Conservation (phyloP, 2,797 vertebrate genomes). For the Cryptoprocta ferox region DNA sequence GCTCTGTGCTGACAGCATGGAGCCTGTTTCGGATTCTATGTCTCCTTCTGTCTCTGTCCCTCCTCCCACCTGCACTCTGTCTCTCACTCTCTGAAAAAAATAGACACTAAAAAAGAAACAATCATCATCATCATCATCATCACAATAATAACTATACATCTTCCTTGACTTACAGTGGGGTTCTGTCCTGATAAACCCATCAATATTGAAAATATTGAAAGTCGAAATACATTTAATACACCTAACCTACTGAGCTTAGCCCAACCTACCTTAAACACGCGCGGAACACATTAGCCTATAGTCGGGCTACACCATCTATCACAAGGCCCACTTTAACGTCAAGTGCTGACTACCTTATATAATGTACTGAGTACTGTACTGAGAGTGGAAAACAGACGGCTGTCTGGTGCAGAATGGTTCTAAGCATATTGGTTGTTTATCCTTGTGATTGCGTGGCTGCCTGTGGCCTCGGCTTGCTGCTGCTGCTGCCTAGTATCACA, state of each 20-base stretch:
- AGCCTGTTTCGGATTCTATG: too few relatives aligned
- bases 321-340: not conserved
- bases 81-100: too few relatives aligned
- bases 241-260: not conserved
- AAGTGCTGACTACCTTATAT: not conserved
- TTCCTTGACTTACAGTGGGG: not conserved
- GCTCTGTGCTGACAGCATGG: too few relatives aligned
- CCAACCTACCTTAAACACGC: not conserved
- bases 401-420: not conserved
- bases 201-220: not conserved
- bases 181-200: not conserved
- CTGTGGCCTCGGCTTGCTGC: not conserved
- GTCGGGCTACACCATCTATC: not conserved
- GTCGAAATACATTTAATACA: not conserved
- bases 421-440: not conserved
- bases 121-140: not conserved
- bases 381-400: not conserved
- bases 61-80: too few relatives aligned
- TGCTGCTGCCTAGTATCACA: rapidly evolving
- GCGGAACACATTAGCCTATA: not conserved
- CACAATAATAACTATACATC: not conserved
- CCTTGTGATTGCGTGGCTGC: not conserved
- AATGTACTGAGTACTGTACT: not conserved
- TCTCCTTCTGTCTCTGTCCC: too few relatives aligned
- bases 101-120: too few relatives aligned